Evolutionary conservation across 2,113 vertebrate genomes (phyloP).

Genomic region (Myotis lucifugus): DNA sequence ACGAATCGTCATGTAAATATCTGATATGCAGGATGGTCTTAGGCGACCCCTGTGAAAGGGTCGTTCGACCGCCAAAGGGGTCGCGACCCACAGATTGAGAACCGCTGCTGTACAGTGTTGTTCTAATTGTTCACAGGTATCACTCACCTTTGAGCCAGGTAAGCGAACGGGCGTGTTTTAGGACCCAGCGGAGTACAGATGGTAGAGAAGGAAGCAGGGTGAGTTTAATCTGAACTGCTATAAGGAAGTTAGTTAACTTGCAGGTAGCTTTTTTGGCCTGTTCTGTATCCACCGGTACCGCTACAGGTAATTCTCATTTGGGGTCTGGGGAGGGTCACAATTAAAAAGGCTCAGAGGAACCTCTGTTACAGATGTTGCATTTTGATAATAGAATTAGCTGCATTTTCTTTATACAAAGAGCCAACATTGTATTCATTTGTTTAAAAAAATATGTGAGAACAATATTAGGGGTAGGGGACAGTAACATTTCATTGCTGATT

Average conservation of each 20-base stretch:
- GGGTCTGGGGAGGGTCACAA: background rate
- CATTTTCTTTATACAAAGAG: conserved; percentile 15
- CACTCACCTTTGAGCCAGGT: background rate
- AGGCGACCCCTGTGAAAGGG: too few species aligned
- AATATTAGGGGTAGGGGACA: background rate
- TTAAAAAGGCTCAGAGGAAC: background rate
- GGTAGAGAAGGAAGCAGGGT: background rate
- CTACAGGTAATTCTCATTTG: background rate
- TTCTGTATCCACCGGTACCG: background rate
- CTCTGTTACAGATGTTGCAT: background rate
- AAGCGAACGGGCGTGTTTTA: background rate
- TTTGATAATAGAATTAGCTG: background rate
- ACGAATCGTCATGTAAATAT: too few species aligned
- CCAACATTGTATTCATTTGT: conserved; percentile 32
- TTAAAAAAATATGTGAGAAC: conserved; percentile 21
- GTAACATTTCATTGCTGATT: background rate
- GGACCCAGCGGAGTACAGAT: conserved; percentile 19
- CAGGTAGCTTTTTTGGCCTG: background rate
- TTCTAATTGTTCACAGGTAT: background rate
- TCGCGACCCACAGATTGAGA: too few species aligned
- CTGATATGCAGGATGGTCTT: too few species aligned
- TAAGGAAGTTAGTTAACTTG: background rate
- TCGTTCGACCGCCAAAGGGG: too few species aligned
- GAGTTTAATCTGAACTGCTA: background rate
- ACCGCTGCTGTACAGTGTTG: background rate